A percentile compares a stretch with the other conserved stretches of the same genome.
Evolutionary conservation across 2,113 vertebrate species (phyloP).

Genomic region (Gopherus evgoodei): DNA sequence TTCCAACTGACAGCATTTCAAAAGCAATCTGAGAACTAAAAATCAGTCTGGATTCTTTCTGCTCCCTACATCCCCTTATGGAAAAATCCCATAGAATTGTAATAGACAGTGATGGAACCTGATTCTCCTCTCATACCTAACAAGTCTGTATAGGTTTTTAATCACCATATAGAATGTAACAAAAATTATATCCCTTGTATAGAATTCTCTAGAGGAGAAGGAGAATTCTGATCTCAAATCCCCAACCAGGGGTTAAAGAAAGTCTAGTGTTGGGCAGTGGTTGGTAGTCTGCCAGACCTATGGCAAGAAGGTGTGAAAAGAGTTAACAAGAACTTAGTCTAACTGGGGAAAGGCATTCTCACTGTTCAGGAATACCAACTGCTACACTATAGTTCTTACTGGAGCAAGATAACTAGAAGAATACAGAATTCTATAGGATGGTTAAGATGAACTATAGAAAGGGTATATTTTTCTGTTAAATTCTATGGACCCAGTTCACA

Average conservation of each 20-base stretch:
- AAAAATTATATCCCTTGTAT: neutral
- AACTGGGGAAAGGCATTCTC: neutral
- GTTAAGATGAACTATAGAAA: neutral
- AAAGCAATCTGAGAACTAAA: constrained; percentile 6
- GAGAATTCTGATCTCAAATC: neutral
- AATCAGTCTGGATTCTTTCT: constrained; percentile 7
- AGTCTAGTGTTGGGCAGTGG: neutral
- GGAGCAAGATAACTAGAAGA: neutral
- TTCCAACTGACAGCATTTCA: constrained; percentile 4
- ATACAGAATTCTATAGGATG: neutral
- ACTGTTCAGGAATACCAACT: neutral
- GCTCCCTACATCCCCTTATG: neutral
- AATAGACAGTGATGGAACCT: neutral
- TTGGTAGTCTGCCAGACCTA: neutral
- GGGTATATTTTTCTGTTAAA: neutral
- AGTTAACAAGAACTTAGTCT: neutral
- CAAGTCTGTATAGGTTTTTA: neutral
- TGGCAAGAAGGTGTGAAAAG: neutral
- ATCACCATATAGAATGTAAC: neutral
- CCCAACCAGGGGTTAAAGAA: neutral
- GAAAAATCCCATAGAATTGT: neutral
- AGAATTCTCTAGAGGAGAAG: neutral
- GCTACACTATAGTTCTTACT: neutral
- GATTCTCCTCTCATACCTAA: neutral
- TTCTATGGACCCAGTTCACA: neutral